Conservation (phyloP, 1,140 invertebrate species). For the Bombus confusus region DNA sequence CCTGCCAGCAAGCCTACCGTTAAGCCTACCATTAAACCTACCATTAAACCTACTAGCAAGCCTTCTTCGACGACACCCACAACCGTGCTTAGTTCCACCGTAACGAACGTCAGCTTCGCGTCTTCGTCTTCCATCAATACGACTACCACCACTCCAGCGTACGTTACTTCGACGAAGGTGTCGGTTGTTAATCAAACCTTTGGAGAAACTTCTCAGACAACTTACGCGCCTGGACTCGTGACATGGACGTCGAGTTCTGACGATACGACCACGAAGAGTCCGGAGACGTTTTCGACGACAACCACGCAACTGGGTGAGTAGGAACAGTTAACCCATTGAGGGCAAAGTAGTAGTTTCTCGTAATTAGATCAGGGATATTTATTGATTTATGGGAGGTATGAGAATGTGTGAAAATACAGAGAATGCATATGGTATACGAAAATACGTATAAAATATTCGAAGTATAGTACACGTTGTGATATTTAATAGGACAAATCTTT, state of each 20-base stretch:
- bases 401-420: no score
- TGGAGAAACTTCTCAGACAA: slow-evolving; percentile 65
- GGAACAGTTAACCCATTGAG: background rate
- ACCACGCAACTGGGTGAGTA: slow-evolving; percentile 47
- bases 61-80: background rate
- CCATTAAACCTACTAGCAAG: background rate
- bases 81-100: background rate
- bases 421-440: no score
- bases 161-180: slow-evolving; percentile 49
- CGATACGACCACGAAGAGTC: slow-evolving; percentile 71
- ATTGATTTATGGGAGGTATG: no score
- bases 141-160: slow-evolving; percentile 35
- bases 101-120: slow-evolving; percentile 21
- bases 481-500: no score
- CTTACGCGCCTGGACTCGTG: slow-evolving; percentile 80
- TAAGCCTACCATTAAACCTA: slow-evolving; percentile 11
- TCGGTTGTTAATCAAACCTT: slow-evolving; percentile 42
- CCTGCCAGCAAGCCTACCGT: slow-evolving; percentile 7
- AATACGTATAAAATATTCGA: no score
- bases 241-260: slow-evolving; percentile 85
- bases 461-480: no score
- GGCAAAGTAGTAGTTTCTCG: no score
- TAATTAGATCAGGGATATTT: no score
- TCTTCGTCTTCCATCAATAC: background rate
- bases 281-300: slow-evolving; percentile 64